phyloP scores from a whole-genome alignment of 2,113 vertebrate genomes.

The Plectropomus leopardus region DNA sequence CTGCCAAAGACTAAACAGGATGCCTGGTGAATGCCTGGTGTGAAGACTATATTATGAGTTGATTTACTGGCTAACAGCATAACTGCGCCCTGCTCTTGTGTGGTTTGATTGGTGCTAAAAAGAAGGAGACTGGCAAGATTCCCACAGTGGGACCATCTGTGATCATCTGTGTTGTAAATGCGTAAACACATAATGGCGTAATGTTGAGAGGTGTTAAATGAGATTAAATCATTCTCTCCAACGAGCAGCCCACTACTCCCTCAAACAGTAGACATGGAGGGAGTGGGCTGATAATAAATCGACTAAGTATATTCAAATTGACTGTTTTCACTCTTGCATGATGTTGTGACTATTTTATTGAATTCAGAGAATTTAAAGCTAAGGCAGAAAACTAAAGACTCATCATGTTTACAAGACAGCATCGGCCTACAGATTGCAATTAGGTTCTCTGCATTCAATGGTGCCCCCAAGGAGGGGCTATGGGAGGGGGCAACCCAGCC shows the following conservation, averaged over 20 bases:
- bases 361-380: slow-evolving; percentile 35
- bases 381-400: slow-evolving; percentile 6
- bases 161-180: slow-evolving; percentile 65
- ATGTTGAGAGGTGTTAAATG: slow-evolving; percentile 68
- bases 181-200: slow-evolving; percentile 59
- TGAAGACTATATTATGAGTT: slow-evolving; percentile 51
- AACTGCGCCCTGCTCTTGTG: slow-evolving; percentile 23
- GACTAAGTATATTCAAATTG: slow-evolving; percentile 12
- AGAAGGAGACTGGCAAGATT: slow-evolving; percentile 54
- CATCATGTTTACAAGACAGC: slow-evolving; percentile 26
- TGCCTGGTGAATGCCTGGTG: slow-evolving; percentile 41
- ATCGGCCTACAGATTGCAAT: background rate
- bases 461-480: too few relatives aligned
- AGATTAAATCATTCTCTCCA: slow-evolving; percentile 59
- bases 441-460: background rate
- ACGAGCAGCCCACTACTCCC: slow-evolving; percentile 33
- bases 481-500: too few relatives aligned
- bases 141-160: slow-evolving; percentile 70
- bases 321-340: slow-evolving; percentile 15
- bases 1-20: slow-evolving; percentile 54
- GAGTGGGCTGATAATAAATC: slow-evolving; percentile 35
- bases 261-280: slow-evolving; percentile 15
- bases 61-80: slow-evolving; percentile 45
- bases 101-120: slow-evolving; percentile 61
- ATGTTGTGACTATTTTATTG: slow-evolving; percentile 18